Base-by-base conservation (phyloP, 2,797 vertebrate genomes). In the Apogon hyalosoma region DNA sequence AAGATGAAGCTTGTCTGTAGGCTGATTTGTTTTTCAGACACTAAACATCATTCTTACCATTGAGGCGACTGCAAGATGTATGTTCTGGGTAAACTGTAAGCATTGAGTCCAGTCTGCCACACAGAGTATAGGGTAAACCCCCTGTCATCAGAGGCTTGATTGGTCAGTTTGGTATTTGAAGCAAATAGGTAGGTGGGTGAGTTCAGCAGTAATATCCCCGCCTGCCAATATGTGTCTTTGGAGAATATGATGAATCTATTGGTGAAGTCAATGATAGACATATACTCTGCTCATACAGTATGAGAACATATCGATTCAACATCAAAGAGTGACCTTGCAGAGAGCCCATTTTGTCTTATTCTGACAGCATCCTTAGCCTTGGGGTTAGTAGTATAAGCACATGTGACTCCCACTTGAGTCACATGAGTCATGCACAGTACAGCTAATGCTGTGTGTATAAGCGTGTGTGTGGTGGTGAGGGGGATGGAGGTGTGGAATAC, bases 221-320 rank as follows among this genome's bases (percentile, higher is more conserved):
- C 28, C 8, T 63, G 47, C 21, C 36, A 19, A 31, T 50, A 16
- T 33, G 24, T 2, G 47, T 65, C 52, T 75, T 46, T 28, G 46
- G 55, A 57, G 9, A 77, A 43, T 31, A 67, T 58, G 57, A 75
- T 63, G 42, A 73, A 79, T 61, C 38, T 43, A 45, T 18, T 63
- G 48, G 18, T 28, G 58, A 67, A 49, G 42, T 28, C 31, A 15
- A 1, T 59, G 53, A 83, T 61, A 24, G 52, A 79, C 47, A 49
- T 19, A 49, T 15, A 19, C 28, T 65, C 45, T 2, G 0, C 70
- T 80, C 52, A 8, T 50, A 19, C 33, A 48, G 46, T 48, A 40
- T 81, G 70, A 69, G 71, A 69, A 61, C 31, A 40, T 82, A 82
- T 79, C 69, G 79, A 83, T 81, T 66, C 42, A 19, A 31, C 38